Base-by-base conservation (phyloP, 2,113 vertebrate genomes). In the Siniperca knerii region DNA sequence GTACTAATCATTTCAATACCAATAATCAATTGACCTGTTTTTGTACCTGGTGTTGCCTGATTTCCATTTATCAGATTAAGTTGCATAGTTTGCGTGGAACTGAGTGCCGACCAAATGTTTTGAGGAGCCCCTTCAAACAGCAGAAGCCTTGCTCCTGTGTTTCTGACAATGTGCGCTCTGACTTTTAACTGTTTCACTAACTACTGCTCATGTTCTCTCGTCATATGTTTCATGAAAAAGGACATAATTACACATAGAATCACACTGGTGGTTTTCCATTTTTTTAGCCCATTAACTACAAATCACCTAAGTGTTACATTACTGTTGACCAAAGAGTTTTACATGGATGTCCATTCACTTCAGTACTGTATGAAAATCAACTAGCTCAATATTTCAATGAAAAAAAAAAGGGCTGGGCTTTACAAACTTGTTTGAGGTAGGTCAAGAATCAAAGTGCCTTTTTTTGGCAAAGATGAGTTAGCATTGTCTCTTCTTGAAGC, bases 1-100 rank as follows among this genome's bases (percentile, higher is more conserved):
- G 8, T 37, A 35, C 21, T 1, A 72, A 58, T 25, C 2, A 23
- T 48, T 75, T 75, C 8, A 46, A 50, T 9, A 48, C 10, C 5
- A 48, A 16, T 37, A 9, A 40, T 70, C 29, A 25, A 16, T 3
- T 1, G 6, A 7, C 15, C 40, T 10, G 23, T 25, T 48, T 76
- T 57, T 68, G 3, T 25, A 48, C 21, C 71, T 25, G 29, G 16
- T 29, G 44, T 42, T 42, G 25, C 40, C 52, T 18, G 50, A 40
- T 46, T 57, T 16, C 20, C 48, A 55, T 44, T 18, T 2, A 13
- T 52, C 33, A 54, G 25, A 71, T 52, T 20, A 46, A 55, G 40
- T 57, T 83, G 81, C 81, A 83, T 83, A 55, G 75, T 77, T 71
- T 71, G 18, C 1, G 15, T 18, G 2, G 18, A 35, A 61, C n/a